Conservation (phyloP, 2,888 invertebrate species). For the Osmoderma eremita region DNA sequence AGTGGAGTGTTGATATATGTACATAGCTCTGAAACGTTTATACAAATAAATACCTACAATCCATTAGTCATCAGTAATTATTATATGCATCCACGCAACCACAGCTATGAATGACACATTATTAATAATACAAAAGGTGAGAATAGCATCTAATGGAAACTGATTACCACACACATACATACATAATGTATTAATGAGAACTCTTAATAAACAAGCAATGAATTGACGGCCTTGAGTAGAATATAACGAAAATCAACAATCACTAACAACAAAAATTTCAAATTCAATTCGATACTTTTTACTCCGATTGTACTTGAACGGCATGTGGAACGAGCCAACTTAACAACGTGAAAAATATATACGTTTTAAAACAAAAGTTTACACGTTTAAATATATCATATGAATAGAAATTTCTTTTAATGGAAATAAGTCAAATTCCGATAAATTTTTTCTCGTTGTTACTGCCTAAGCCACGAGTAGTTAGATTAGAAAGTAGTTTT, state of each 20-base stretch:
- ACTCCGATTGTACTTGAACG: slow-evolving; percentile 25
- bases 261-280: slow-evolving; percentile 5
- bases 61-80: too few relatives aligned
- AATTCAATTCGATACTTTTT: background rate
- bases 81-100: too few relatives aligned
- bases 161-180: slow-evolving; percentile 22
- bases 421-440: too few relatives aligned
- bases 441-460: slow-evolving; percentile 4
- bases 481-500: slow-evolving; percentile 18
- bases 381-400: too few relatives aligned
- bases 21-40: too few relatives aligned
- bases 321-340: background rate
- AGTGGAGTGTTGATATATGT: too few relatives aligned
- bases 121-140: background rate
- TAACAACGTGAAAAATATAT: background rate
- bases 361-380: background rate
- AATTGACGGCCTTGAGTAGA: slow-evolving; percentile 25
- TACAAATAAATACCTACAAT: too few relatives aligned
- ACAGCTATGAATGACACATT: too few relatives aligned
- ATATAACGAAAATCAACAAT: slow-evolving; percentile 25
- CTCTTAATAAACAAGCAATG: slow-evolving; percentile 31
- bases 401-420: background rate
- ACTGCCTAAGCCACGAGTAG: too few relatives aligned
- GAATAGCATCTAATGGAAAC: slow-evolving; percentile 5
- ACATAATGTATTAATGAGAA: slow-evolving; percentile 24